Conservation (phyloP, 2,888 invertebrate genomes). For the Lamellibrachia columna region DNA sequence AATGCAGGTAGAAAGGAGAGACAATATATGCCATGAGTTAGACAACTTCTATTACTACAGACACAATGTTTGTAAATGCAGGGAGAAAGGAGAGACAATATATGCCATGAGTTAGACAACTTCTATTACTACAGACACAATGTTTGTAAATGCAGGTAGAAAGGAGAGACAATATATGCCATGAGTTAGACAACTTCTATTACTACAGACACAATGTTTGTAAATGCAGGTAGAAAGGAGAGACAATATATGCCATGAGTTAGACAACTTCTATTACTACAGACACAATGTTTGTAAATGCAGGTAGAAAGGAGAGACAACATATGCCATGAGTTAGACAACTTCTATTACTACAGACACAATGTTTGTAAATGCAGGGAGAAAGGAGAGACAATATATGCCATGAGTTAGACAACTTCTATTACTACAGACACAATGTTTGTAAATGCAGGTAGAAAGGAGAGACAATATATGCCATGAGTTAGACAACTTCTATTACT, state of each 20-base stretch:
- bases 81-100: no score
- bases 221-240: no score
- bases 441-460: not conserved
- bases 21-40: not conserved
- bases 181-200: not conserved
- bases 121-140: no score
- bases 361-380: not conserved
- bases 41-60: not conserved
- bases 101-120: not conserved
- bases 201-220: conserved; percentile 18
- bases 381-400: no score
- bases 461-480: not conserved
- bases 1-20: no score
- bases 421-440: no score
- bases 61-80: conserved; percentile 20
- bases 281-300: conserved; percentile 19
- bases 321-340: not conserved
- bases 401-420: no score
- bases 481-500: no score
- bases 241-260: not conserved
- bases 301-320: no score
- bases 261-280: not conserved
- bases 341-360: no score
- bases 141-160: conserved; percentile 20
- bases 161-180: no score